Evolutionary conservation across 2,888 invertebrate genomes (phyloP).

Genomic region (Phortica okadai): DNA sequence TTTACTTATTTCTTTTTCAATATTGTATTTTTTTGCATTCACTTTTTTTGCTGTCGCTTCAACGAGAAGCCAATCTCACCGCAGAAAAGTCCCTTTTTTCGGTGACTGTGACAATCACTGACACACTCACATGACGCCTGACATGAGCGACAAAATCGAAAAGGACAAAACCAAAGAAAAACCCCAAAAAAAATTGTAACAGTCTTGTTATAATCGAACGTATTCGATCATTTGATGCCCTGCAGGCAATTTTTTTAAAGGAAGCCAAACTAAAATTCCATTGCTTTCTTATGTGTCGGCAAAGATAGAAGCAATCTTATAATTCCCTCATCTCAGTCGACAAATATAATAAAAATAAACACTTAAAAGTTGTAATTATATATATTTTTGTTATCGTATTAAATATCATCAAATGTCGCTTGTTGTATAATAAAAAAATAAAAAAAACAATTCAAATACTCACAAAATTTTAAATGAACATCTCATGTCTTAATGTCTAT

Average conservation of each 20-base stretch:
- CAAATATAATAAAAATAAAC: neutral
- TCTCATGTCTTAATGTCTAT: too few species aligned
- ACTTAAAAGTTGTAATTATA: neutral
- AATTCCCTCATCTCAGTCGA: too few species aligned
- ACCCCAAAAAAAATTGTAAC: neutral
- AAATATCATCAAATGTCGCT: too few species aligned
- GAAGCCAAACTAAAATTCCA: too few species aligned
- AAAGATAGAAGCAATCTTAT: too few species aligned
- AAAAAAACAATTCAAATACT: too few species aligned
- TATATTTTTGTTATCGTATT: too few species aligned
- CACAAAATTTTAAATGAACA: too few species aligned
- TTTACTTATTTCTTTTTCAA: neutral
- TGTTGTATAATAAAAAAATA: too few species aligned
- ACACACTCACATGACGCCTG: constrained; percentile 59
- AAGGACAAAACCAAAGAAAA: neutral
- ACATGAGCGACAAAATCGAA: neutral
- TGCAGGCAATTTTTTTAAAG: neutral
- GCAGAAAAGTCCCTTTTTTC: constrained; percentile 26
- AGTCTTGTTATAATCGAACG: neutral
- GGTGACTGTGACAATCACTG: constrained; percentile 64
- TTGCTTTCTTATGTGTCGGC: too few species aligned
- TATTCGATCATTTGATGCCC: neutral
- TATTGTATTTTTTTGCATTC: neutral
- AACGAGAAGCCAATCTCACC: constrained; percentile 21
- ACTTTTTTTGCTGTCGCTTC: neutral